Evolutionary conservation across 1,140 invertebrate species (phyloP), one percentile per base, ranked within the genome.

Genomic region (Drosophila lacteicornis): DNA sequence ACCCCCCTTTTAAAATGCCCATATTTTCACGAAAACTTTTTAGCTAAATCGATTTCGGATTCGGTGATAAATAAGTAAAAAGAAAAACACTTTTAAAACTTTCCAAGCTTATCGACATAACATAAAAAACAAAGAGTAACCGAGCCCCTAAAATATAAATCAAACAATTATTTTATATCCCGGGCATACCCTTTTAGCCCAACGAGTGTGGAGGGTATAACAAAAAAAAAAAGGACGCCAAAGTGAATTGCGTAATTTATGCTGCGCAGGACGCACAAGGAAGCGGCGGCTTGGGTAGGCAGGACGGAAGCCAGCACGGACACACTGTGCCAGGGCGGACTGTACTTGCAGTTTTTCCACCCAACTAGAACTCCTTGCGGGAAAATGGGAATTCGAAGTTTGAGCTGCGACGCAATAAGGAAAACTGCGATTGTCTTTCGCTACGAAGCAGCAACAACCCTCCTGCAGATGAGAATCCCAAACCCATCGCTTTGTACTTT

Each of bases 161-260:
- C 42, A 59, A 46, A 49, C 17, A 60, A 49, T 46, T 59, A 57
- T 63, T 43, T 11, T n/a, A 17, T 45, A 38, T 13, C 9, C 11
- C 2, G 5, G 47, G 65, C 4, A 73, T 71, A 71, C 68, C 67
- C 70, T 38, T 27, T 43, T 38, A 22, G 12, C 13, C 25, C 15
- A 22, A 30, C 13, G 22, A 38, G 30, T 43, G 11, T 42, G 40
- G 33, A 30, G 67, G 67, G 67, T 74, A 71, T 50, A 12, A n/a
- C 36, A 22, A 12, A 11, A 59, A 27, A 22, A 25, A 59, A 70
- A 40, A 75, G 70, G 58, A 76, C 73, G 71, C 74, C 63, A 69
- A 79, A 71, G 81, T 82, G 66, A 88, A 88, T 79, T 88, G 85
- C 84, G 84, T 88, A 88, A 88, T 88, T 88, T 90, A 90, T 88